Evolutionary conservation across 1,140 invertebrate genomes (phyloP).

Genomic region (Grapholita molesta): DNA sequence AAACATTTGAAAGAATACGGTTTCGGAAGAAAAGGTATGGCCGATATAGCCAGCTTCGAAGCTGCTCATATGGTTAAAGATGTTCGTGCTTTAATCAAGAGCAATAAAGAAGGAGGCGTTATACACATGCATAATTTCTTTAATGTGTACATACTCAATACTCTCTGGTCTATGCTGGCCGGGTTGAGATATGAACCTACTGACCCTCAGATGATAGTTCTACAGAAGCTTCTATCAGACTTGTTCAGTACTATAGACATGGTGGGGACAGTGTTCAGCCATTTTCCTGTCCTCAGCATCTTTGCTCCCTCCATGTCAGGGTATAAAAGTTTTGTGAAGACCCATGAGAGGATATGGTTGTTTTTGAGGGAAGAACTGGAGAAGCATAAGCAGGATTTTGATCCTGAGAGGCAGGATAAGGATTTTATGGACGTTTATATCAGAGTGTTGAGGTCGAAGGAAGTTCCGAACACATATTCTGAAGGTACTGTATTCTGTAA

Average conservation of each 20-base stretch:
- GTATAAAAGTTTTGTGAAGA: slow-evolving; percentile 85
- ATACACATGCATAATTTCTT: slow-evolving; percentile 85
- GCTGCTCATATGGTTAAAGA: slow-evolving; percentile 80
- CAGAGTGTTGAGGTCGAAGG: slow-evolving; percentile 80
- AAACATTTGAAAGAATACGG: slow-evolving; percentile 90
- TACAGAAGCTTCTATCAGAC: slow-evolving; percentile 84
- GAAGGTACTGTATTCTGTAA: slow-evolving; percentile 64
- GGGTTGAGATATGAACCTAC: slow-evolving; percentile 83
- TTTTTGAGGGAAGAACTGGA: slow-evolving; percentile 86
- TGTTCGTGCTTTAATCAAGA: slow-evolving; percentile 57
- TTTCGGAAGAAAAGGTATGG: slow-evolving; percentile 88
- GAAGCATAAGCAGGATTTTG: slow-evolving; percentile 84
- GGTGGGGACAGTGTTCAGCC: slow-evolving; percentile 86
- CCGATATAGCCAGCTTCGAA: slow-evolving; percentile 84
- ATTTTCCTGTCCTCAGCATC: slow-evolving; percentile 87
- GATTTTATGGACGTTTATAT: slow-evolving; percentile 94
- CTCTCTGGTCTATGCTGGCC: slow-evolving; percentile 92
- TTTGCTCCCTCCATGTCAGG: slow-evolving; percentile 87
- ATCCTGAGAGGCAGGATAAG: slow-evolving; percentile 79
- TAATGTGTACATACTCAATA: slow-evolving; percentile 88
- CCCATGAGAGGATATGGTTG: slow-evolving; percentile 84
- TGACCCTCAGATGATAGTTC: slow-evolving; percentile 82
- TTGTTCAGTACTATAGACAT: slow-evolving; percentile 87
- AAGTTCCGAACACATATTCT: slow-evolving; percentile 74
- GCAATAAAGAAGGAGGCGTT: slow-evolving; percentile 53